Conservation (phyloP, 2,113 vertebrate genomes). For the Misgurnus anguillicaudatus region DNA sequence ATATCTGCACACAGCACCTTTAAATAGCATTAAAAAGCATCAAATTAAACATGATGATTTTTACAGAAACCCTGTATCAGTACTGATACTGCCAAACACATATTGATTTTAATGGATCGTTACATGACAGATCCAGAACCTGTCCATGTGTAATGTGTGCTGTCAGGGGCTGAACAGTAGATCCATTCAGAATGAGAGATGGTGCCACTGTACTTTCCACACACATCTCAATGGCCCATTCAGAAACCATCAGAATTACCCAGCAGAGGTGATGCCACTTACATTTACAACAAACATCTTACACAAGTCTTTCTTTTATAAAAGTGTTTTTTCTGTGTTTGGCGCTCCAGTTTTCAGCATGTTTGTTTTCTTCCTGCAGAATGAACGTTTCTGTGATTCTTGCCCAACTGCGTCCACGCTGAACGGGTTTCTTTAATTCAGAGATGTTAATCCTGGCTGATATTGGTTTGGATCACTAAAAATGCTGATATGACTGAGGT, state of each 20-base stretch:
- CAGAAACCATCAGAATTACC: conserved; percentile 2
- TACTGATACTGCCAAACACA: too few species aligned
- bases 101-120: too few species aligned
- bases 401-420: background rate
- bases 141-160: too few species aligned
- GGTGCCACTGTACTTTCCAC: conserved; percentile 29
- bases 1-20: too few species aligned
- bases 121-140: too few species aligned
- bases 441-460: background rate
- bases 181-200: conserved; percentile 29
- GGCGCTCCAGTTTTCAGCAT: background rate
- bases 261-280: background rate
- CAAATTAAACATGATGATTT: too few species aligned
- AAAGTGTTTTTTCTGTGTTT: background rate
- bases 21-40: too few species aligned
- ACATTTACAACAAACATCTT: conserved; percentile 22
- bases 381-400: background rate
- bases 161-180: background rate
- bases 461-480: background rate
- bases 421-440: background rate
- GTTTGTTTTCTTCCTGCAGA: conserved; percentile 15
- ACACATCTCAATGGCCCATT: conserved; percentile 39
- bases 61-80: too few species aligned
- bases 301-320: conserved; percentile 35
- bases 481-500: background rate